phyloP scores from a whole-genome alignment of 2,113 vertebrate species.

The Galeopterus variegatus region DNA sequence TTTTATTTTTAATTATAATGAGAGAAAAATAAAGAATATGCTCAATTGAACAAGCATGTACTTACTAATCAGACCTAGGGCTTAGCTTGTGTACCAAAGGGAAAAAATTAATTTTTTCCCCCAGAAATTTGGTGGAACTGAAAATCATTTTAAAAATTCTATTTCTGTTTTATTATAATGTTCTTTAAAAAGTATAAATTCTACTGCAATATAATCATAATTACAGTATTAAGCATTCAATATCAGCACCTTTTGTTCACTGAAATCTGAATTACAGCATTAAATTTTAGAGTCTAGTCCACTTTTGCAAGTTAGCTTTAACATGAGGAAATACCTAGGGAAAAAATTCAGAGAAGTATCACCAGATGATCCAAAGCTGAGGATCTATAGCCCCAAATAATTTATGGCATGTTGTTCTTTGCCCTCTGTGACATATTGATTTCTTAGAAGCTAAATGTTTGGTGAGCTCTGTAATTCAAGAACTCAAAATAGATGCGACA shows the following conservation, averaged over 20 bases:
- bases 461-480: conserved; percentile 15
- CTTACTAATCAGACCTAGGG: not conserved
- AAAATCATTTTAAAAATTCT: conserved; percentile 12
- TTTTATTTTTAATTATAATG: conserved; percentile 55
- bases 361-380: conserved; percentile 26
- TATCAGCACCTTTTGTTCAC: not conserved
- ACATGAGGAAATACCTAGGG: not conserved
- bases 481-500: conserved; percentile 48
- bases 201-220: not conserved
- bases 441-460: conserved; percentile 8
- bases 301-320: not conserved
- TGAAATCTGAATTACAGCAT: not conserved
- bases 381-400: not conserved
- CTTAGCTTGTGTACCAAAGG: not conserved
- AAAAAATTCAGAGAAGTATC: conserved; percentile 8
- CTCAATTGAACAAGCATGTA: not conserved
- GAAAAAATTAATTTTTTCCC: not conserved
- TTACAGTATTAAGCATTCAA: not conserved
- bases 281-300: not conserved
- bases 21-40: conserved; percentile 2
- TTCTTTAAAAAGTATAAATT: not conserved
- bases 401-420: not conserved
- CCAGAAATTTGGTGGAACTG: not conserved
- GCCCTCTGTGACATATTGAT: not conserved
- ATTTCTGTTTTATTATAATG: not conserved